A percentile compares a stretch with the other conserved stretches of the same genome.
Evolutionary conservation across 2,888 invertebrate genomes (phyloP).

Genomic region (Thecocarcelia acutangulata): DNA sequence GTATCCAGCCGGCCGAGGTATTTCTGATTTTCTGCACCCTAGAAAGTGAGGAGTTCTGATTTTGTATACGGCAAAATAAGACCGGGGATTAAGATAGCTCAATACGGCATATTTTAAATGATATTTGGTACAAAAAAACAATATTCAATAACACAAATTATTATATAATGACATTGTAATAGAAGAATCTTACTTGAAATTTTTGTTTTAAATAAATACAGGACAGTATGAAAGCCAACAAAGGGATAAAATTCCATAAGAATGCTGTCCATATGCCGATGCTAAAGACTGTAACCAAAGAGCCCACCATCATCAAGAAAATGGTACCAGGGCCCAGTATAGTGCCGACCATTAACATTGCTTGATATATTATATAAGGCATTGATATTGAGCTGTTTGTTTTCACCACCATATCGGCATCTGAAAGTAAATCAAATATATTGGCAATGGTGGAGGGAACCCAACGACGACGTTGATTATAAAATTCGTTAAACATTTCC

Average conservation of each 20-base stretch:
- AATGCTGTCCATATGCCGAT: slow-evolving; percentile 87
- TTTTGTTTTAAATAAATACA: slow-evolving; percentile 85
- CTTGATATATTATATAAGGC: slow-evolving; percentile 89
- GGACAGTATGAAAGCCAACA: slow-evolving; percentile 85
- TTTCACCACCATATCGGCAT: slow-evolving; percentile 89
- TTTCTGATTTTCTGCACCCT: too few species aligned
- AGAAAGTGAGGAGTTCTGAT: too few species aligned
- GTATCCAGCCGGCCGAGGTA: too few species aligned
- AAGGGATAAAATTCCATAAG: slow-evolving; percentile 86
- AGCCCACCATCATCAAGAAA: slow-evolving; percentile 90
- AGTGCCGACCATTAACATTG: slow-evolving; percentile 87
- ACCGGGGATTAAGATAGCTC: too few species aligned
- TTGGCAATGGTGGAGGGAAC: slow-evolving; percentile 98
- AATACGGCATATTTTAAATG: too few species aligned
- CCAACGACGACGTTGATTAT: slow-evolving; percentile 96
- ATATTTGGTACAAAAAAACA: too few species aligned
- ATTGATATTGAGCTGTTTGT: slow-evolving; percentile 95
- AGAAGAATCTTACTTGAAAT: slow-evolving; percentile 83
- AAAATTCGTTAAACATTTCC: slow-evolving; percentile 95
- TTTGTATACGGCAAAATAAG: too few species aligned
- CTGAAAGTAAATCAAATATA: slow-evolving; percentile 92
- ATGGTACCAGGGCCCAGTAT: slow-evolving; percentile 89
- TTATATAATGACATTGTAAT: too few species aligned
- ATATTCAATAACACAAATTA: too few species aligned
- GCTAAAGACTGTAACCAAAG: slow-evolving; percentile 88